Percentiles rank a stretch among this genome's conserved stretches.
These are phyloP conservation scores for Zosterops pallidus DNA, from an alignment of 2,113 vertebrate species.

Conservation along the genomic window DNA sequence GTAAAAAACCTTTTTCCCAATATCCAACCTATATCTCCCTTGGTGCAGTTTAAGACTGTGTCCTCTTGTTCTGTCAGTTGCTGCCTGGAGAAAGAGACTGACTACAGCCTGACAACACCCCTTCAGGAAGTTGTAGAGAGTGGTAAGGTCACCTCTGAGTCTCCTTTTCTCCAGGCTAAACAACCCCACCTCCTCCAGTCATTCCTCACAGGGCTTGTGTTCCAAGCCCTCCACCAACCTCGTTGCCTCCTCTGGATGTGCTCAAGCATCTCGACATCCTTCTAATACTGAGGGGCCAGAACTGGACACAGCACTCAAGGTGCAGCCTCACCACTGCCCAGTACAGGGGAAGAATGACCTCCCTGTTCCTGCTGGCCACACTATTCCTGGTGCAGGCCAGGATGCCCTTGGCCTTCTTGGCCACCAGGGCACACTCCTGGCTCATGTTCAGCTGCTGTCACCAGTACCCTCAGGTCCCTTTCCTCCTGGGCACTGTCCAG, in stretches of 20 bases:
- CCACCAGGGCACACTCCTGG: background rate
- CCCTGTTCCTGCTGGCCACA: background rate
- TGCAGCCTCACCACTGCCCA: background rate
- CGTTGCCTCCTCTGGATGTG: background rate
- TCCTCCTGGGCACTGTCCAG: background rate
- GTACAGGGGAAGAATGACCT: background rate
- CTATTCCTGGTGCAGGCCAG: background rate
- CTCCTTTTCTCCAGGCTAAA: background rate
- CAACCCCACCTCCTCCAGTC: background rate
- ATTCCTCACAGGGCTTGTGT: background rate
- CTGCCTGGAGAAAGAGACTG: background rate
- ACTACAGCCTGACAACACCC: background rate
- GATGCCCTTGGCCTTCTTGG: background rate
- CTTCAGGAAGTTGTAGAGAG: background rate
- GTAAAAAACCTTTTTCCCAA: background rate
- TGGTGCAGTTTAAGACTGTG: background rate
- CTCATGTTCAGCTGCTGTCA: background rate
- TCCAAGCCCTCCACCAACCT: background rate
- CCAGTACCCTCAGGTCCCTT: background rate
- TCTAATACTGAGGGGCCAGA: background rate
- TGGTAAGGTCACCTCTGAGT: background rate
- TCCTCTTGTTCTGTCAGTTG: background rate
- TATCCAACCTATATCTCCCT: background rate
- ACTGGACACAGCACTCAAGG: background rate
- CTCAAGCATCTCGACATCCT: background rate